Evolutionary conservation across 2,797 vertebrate genomes (phyloP), one percentile per base, ranked within the genome.

Genomic region (Merluccius polli): DNA sequence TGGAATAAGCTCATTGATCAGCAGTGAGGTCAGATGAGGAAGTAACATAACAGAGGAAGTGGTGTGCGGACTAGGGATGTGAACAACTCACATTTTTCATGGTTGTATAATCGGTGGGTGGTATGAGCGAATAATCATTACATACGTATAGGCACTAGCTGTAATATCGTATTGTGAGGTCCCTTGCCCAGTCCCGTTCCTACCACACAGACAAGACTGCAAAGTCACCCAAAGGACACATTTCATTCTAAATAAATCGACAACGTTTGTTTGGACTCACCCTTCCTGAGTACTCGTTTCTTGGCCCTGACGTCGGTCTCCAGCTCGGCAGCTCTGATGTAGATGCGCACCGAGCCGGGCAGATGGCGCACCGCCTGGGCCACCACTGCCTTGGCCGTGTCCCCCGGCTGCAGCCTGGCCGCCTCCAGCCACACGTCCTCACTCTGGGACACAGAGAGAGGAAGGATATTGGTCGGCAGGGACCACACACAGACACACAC

Each of bases 341-440:
- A 99, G 85, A 99, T 97, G 52, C 97, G 95, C 35, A 99, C 96
- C 0, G 98, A 99, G 88, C 97, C 95, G 0, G 98, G 98, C 59
- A 99, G 93, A 87, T 99, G 98, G 18, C 97, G 95, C n/a, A 98
- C 98, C 1, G 98, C 98, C 82, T 99, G 97, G 44, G 98, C 98
- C 70, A 99, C 98, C 18, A 99, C 98, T 0, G 97, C 98, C 87
- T 99, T 99, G 65, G 98, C 97, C 0, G 98, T 98, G 83, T 99
- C 98, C 16, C 98, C 98, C 0, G 98, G 98, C 85, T 99, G 98
- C n/a, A 99, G 90, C 21, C 97, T 92, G 59, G 98, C 98, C 44
- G 98, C 98, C 89, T 99, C 98, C 30, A 99, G 82, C 98, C 98
- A 99, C 63, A 99, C 97, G 44, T 99, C 98, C 91, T 99, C 98